Conservation (phyloP, 2,888 invertebrate genomes). For the Branchinecta sandiegonensis region DNA sequence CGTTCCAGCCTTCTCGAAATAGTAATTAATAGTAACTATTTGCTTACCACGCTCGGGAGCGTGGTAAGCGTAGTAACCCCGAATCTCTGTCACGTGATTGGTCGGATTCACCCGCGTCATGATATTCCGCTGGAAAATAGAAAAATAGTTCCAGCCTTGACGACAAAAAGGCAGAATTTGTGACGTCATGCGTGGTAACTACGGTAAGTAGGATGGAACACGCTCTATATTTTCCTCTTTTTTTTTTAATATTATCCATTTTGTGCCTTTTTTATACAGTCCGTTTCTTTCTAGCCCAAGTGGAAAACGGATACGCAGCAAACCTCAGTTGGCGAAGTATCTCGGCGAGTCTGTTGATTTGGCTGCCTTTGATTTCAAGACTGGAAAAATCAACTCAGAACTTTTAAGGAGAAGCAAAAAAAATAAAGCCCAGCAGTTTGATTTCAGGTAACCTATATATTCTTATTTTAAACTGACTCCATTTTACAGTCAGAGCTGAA, state of each 20-base stretch:
- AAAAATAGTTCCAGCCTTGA: too few species aligned
- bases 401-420: slow-evolving; percentile 55
- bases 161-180: too few species aligned
- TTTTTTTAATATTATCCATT: background rate
- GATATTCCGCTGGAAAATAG: too few species aligned
- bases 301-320: slow-evolving; percentile 66
- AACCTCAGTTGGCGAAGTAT: slow-evolving; percentile 61
- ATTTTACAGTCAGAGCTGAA: background rate
- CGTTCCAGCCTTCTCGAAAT: too few species aligned
- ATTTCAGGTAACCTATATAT: slow-evolving; percentile 44
- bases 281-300: slow-evolving; percentile 46
- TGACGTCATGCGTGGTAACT: background rate
- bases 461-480: slow-evolving; percentile 1
- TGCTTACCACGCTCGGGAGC: too few species aligned
- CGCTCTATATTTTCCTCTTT: slow-evolving; percentile 19
- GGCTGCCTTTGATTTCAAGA: slow-evolving; percentile 64
- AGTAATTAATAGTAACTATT: too few species aligned
- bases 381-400: slow-evolving; percentile 57
- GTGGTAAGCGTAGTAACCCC: too few species aligned
- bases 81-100: too few species aligned
- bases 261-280: background rate
- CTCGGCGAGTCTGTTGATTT: slow-evolving; percentile 62
- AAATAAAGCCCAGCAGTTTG: slow-evolving; percentile 49
- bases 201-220: too few species aligned
- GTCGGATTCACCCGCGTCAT: too few species aligned